Evolutionary conservation across 64 coral and sea anemone species (phyloP).

Genomic region (Porites lutea): DNA sequence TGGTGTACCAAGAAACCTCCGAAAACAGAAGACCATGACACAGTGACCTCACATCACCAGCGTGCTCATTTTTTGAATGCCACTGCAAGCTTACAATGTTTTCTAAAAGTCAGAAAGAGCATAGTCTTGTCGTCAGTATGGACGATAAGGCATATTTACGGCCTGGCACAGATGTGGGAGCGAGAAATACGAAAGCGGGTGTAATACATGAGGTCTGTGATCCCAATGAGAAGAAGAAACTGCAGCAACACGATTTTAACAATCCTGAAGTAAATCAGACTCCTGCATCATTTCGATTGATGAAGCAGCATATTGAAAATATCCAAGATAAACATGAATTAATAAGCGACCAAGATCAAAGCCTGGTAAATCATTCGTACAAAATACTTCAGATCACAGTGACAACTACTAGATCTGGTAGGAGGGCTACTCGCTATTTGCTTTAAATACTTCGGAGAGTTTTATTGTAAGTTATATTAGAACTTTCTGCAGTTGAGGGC

Average conservation of each 20-base stretch:
- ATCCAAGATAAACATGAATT: conserved; percentile 63
- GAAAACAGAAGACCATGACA: too few species aligned
- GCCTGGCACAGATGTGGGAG: conserved; percentile 52
- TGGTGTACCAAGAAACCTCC: conserved; percentile 33
- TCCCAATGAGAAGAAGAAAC: conserved; percentile 41
- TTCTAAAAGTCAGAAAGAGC: conserved; percentile 57
- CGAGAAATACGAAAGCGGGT: conserved; percentile 72
- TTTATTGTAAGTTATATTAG: too few species aligned
- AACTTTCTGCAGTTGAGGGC: too few species aligned
- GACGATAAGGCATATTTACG: conserved; percentile 56
- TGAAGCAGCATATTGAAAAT: conserved; percentile 49
- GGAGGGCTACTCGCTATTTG: too few species aligned
- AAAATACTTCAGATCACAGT: conserved; percentile 25
- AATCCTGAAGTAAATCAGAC: conserved; percentile 57
- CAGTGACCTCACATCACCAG: conserved; percentile 32
- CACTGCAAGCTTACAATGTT: conserved; percentile 36
- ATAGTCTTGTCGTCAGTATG: conserved; percentile 14
- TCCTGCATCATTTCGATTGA: conserved; percentile 51
- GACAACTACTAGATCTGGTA: too few species aligned
- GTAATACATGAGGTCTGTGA: conserved; percentile 67
- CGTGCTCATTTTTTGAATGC: conserved; percentile 63
- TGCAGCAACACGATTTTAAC: conserved; percentile 71
- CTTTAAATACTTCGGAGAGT: too few species aligned
- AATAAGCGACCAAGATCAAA: neutral
- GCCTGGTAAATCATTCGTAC: conserved; percentile 22